phyloP scores from a whole-genome alignment of 2,797 vertebrate species.

The Crocodylus rhombifer region DNA sequence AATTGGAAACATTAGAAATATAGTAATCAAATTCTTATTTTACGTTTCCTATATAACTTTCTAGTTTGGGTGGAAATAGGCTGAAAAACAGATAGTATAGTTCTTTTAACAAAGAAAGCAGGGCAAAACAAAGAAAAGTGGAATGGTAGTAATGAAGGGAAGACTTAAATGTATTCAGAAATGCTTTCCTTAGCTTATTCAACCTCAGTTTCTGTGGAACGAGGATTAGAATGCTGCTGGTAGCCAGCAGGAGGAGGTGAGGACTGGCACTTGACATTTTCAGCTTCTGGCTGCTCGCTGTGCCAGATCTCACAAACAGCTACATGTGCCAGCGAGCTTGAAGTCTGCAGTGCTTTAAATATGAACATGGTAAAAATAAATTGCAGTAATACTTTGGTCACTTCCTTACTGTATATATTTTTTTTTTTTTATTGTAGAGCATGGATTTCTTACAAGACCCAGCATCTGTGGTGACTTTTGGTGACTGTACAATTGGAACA shows the following conservation, averaged over 20 bases:
- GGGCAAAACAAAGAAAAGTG: not conserved
- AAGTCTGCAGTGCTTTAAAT: not conserved
- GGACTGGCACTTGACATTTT: fast-evolving
- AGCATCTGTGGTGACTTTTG: not conserved
- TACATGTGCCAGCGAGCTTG: not conserved
- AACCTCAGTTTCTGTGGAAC: not conserved
- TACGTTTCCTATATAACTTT: not conserved
- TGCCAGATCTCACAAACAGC: not conserved
- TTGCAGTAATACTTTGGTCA: not conserved
- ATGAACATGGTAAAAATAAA: not conserved
- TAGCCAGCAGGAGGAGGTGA: not conserved
- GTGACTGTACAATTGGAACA: not conserved
- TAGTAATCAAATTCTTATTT: not conserved
- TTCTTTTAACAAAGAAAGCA: not conserved
- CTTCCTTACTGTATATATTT: not conserved
- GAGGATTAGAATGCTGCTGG: not conserved
- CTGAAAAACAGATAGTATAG: not conserved
- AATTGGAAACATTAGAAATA: constrained; percentile 9
- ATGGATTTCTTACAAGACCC: not conserved
- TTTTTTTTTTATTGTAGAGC: not conserved
- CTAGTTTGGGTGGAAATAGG: not conserved
- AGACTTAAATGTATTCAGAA: not conserved
- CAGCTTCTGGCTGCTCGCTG: not conserved
- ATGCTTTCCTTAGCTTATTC: not conserved
- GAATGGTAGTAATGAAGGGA: not conserved